Evolutionary conservation across 2,797 vertebrate species (phyloP).

Genomic region (Brachyalestes nurse): DNA sequence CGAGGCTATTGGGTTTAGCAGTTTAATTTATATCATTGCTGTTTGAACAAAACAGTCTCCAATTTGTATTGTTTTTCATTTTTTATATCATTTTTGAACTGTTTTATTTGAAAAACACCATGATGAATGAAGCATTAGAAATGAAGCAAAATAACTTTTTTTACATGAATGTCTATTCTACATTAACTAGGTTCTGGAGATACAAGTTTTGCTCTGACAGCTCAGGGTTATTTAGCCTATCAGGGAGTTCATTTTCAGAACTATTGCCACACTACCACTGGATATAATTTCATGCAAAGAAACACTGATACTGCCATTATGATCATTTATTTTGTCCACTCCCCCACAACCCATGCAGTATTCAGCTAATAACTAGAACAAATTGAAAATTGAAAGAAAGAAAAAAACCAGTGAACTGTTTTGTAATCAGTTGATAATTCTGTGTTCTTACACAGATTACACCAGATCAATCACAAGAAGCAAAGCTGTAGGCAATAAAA

Average conservation of each 20-base stretch:
- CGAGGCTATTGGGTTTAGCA: neutral
- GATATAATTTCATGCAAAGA: neutral
- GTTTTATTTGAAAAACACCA: no score
- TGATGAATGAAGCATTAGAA: no score
- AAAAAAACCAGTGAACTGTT: neutral
- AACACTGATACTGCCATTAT: neutral
- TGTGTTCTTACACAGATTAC: neutral
- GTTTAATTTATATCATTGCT: neutral
- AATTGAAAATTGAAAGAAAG: no score
- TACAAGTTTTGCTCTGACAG: no score
- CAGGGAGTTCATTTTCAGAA: neutral
- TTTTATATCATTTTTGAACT: no score
- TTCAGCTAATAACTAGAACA: neutral
- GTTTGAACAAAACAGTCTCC: neutral
- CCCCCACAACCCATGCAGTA: neutral
- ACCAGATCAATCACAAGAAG: neutral
- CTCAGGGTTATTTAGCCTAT: neutral
- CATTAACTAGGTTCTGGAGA: no score
- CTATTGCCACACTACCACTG: neutral
- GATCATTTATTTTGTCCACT: neutral
- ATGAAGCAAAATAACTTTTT: no score
- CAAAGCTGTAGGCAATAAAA: neutral
- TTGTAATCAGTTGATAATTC: neutral
- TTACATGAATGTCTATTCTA: no score
- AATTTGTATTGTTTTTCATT: no score